Conservation (phyloP, 2,113 vertebrate genomes). For the Tachysurus fulvidraco region DNA sequence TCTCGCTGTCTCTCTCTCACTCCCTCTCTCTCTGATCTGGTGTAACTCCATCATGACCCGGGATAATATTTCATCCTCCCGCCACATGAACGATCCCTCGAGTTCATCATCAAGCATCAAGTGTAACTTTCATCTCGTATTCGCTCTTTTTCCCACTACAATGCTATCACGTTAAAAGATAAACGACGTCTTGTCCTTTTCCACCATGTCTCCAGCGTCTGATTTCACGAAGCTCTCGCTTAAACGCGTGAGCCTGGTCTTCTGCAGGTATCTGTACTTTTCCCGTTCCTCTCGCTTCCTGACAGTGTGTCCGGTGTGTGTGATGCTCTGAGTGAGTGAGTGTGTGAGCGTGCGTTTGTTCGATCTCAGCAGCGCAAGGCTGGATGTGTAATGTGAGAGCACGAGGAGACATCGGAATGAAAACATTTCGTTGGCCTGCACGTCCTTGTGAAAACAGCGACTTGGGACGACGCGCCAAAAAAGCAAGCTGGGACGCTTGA, state of each 20-base stretch:
- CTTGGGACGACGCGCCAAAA: constrained; percentile 35
- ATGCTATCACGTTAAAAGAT: constrained; percentile 58
- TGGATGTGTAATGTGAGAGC: constrained; percentile 32
- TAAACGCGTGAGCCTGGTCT: neutral
- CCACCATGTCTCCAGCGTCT: constrained; percentile 49
- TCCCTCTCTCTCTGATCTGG: neutral
- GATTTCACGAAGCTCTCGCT: constrained; percentile 46
- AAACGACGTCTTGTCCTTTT: constrained; percentile 39
- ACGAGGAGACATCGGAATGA: neutral
- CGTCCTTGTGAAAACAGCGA: constrained; percentile 33
- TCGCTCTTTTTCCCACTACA: constrained; percentile 45
- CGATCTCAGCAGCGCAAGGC: constrained; percentile 13
- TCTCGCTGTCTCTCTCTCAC: neutral
- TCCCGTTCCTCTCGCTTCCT: constrained; percentile 39
- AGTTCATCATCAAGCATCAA: constrained; percentile 48
- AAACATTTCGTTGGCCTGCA: constrained; percentile 37
- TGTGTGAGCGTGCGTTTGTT: constrained; percentile 23
- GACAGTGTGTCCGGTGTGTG: neutral
- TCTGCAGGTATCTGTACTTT: constrained; percentile 7
- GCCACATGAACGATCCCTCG: constrained; percentile 52
- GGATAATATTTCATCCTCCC: neutral
- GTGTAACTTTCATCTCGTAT: constrained; percentile 40
- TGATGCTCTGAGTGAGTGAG: constrained; percentile 32
- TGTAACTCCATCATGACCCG: neutral
- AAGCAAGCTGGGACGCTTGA: constrained; percentile 3